Conservation (phyloP, 2,113 vertebrate species). For the Varanus komodoensis region DNA sequence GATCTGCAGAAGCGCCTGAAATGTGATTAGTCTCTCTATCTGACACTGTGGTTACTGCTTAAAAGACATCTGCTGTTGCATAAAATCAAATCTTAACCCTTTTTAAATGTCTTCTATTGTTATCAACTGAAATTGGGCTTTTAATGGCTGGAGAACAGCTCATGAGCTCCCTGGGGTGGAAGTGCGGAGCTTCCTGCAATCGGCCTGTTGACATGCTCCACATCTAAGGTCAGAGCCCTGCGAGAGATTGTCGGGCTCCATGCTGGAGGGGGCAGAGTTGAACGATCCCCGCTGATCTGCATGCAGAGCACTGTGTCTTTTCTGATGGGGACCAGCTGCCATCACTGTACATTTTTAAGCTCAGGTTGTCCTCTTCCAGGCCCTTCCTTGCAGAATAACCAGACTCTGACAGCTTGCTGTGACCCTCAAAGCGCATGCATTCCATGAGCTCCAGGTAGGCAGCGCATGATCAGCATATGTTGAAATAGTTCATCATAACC, state of each 20-base stretch:
- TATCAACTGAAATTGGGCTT: slow-evolving; percentile 31
- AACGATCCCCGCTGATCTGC: slow-evolving; percentile 24
- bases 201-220: neutral
- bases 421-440: neutral
- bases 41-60: slow-evolving; percentile 72
- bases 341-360: neutral
- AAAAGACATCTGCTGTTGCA: slow-evolving; percentile 73
- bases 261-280: neutral
- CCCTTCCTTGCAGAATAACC: neutral
- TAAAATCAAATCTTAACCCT: slow-evolving; percentile 70
- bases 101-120: slow-evolving; percentile 45
- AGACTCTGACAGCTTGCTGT: neutral
- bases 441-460: neutral
- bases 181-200: neutral
- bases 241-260: neutral
- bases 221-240: slow-evolving; percentile 19
- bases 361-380: slow-evolving; percentile 39
- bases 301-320: neutral
- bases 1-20: slow-evolving; percentile 70
- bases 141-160: slow-evolving; percentile 47
- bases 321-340: slow-evolving; percentile 5
- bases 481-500: too few species aligned
- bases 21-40: slow-evolving; percentile 76
- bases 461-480: too few species aligned
- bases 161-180: slow-evolving; percentile 15